Evolutionary conservation across 2,113 vertebrate genomes (phyloP), one percentile per base, ranked within the genome.

Genomic region (Leucopsar rothschildi): DNA sequence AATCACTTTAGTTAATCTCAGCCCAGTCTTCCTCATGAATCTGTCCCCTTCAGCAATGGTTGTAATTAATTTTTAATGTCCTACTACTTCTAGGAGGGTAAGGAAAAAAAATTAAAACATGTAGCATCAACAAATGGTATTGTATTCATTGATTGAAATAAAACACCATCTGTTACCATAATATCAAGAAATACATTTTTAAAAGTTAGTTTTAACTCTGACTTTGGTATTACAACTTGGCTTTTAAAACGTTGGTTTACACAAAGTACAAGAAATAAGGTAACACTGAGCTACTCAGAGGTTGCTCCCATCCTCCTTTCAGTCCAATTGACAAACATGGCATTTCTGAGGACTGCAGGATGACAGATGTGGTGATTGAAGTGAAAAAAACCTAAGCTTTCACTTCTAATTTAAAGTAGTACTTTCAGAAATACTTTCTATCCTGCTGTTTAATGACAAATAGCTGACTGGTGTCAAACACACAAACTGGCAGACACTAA

Each of bases 401-500:
- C 37, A 93, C 75, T 83, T 93, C 59, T 42, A 90, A 96, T 93
- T 65, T 75, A 55, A 52, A 92, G 44, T 37, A 92, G 70, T 59
- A n/a, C 65, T 96, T 96, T 60, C 44, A 96, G 87, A 95, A 17
- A 47, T 29, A 19, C 37, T 77, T 96, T 82, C 49, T 82, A 82
- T 42, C 20, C 45, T 85, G 86, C 29, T 80, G 37, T 28, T 76
- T 61, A 63, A 71, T 66, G 57, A 87, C 10, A 80, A 83, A 85
- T 21, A 66, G 5, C 18, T 37, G 50, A 78, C 13, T 50, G 60
- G 19, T 57, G 49, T 65, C 73, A 92, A 86, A 90, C 19, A 44
- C 2, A 44, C 3, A 3, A 87, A 64, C 21, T 40, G 66, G 87
- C 44, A 82, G 53, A 79, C 25, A 27, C 56, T 60, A 45, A 71